Percentiles rank a stretch among this genome's conserved stretches.
phyloP scores from a whole-genome alignment of 2,888 invertebrate genomes.

The Megastigmus dorsalis region DNA sequence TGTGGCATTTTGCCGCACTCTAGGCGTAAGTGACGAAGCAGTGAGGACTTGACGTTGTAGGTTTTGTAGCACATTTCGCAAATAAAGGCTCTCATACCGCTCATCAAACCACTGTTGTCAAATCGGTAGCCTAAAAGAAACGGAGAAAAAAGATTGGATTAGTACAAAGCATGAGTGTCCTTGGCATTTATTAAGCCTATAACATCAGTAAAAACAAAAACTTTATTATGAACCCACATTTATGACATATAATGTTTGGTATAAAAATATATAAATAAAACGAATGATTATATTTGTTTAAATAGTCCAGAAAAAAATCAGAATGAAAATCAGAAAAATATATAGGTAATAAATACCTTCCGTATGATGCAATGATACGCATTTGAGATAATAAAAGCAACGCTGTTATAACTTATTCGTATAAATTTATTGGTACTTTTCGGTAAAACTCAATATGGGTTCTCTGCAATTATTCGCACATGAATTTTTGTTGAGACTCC shows the following conservation, averaged over 20 bases:
- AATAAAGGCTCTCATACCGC: conserved; percentile 49
- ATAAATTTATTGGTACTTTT: too few relatives aligned
- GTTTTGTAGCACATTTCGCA: conserved; percentile 78
- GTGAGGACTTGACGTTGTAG: conserved; percentile 78
- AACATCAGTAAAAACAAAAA: too few relatives aligned
- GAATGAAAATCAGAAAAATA: background rate
- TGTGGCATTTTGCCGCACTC: conserved; percentile 73
- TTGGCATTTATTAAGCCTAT: too few relatives aligned
- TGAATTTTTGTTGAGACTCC: too few relatives aligned
- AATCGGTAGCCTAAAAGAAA: conserved; percentile 50
- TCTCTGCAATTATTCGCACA: too few relatives aligned
- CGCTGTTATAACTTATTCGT: too few relatives aligned
- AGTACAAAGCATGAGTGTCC: background rate
- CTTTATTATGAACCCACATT: too few relatives aligned
- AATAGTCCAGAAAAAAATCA: background rate
- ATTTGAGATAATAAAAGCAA: too few relatives aligned
- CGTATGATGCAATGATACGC: too few relatives aligned
- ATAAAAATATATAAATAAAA: background rate
- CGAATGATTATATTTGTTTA: background rate
- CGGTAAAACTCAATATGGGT: too few relatives aligned
- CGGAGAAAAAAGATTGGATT: conserved; percentile 32
- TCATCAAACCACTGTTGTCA: conserved; percentile 24
- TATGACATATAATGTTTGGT: too few relatives aligned
- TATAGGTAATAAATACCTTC: too few relatives aligned
- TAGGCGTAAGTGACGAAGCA: conserved; percentile 70